phyloP scores from a whole-genome alignment of 1,140 invertebrate species.

The Adelges cooleyi region DNA sequence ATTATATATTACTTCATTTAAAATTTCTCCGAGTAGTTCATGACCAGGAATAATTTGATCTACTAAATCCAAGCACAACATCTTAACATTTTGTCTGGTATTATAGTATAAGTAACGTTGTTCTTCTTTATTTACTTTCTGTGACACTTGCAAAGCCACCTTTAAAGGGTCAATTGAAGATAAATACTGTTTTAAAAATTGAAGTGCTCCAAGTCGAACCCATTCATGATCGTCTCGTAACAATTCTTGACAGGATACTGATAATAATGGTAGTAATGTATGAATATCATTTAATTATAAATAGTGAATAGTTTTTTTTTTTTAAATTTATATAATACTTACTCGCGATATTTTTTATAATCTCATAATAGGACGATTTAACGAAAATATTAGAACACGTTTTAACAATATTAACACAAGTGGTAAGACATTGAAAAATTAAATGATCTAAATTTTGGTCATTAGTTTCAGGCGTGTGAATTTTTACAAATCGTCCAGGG shows the following conservation, averaged over 20 bases:
- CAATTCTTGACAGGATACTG: conserved; percentile 42
- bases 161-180: conserved; percentile 48
- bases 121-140: conserved; percentile 11
- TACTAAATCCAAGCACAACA: conserved; percentile 33
- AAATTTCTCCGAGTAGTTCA: conserved; percentile 38
- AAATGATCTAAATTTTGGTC: conserved; percentile 49
- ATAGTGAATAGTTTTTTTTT: background rate
- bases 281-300: background rate
- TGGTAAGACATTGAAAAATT: conserved; percentile 56
- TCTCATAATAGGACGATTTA: conserved; percentile 39
- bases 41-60: conserved; percentile 39
- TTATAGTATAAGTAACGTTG: conserved; percentile 2
- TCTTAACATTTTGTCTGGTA: conserved; percentile 28
- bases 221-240: conserved; percentile 53
- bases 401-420: conserved; percentile 48
- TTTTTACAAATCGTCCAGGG: conserved; percentile 39
- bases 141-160: conserved; percentile 37
- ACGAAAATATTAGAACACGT: conserved; percentile 44
- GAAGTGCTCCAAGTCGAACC: conserved; percentile 61
- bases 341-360: conserved; percentile 44
- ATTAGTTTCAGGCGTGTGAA: conserved; percentile 30
- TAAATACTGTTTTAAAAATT: conserved; percentile 61
- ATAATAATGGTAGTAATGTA: no score
- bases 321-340: conserved; percentile 29
- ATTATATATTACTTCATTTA: conserved; percentile 33